Percentiles rank a stretch among this genome's conserved stretches.
phyloP scores from a whole-genome alignment of 2,888 invertebrate genomes.

The Cheilosia urbana region DNA sequence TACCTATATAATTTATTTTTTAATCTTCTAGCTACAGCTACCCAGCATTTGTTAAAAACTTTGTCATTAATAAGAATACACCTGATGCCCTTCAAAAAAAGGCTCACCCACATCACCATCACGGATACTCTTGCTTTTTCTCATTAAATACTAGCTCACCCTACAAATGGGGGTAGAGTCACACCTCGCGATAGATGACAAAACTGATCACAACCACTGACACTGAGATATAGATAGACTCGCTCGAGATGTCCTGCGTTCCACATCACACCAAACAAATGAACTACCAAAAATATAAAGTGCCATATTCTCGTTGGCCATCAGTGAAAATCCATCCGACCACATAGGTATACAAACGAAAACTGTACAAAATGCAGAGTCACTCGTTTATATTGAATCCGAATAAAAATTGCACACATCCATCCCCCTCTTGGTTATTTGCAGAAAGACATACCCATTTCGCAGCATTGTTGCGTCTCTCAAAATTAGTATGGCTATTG shows the following conservation, averaged over 20 bases:
- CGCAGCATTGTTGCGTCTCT: slow-evolving; percentile 5
- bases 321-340: slow-evolving; percentile 58
- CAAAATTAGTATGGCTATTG: neutral
- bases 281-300: slow-evolving; percentile 31
- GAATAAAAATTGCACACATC: slow-evolving; percentile 68
- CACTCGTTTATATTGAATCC: slow-evolving; percentile 66
- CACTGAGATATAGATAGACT: slow-evolving; percentile 19
- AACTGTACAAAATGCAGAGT: slow-evolving; percentile 36
- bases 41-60: neutral
- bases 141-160: slow-evolving; percentile 16
- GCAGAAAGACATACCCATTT: slow-evolving; percentile 48
- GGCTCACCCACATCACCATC: neutral
- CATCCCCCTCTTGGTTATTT: slow-evolving; percentile 41
- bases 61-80: neutral
- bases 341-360: slow-evolving; percentile 28
- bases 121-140: slow-evolving; percentile 24
- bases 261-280: slow-evolving; percentile 47
- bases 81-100: neutral
- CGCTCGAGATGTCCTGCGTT: slow-evolving; percentile 71
- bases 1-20: too few relatives aligned
- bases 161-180: slow-evolving; percentile 24
- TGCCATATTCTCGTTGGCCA: slow-evolving; percentile 41
- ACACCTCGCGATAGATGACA: slow-evolving; percentile 10
- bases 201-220: slow-evolving; percentile 64
- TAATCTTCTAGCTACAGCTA: neutral